phyloP scores from a whole-genome alignment of 2,113 vertebrate species.

The Calidris pugnax region DNA sequence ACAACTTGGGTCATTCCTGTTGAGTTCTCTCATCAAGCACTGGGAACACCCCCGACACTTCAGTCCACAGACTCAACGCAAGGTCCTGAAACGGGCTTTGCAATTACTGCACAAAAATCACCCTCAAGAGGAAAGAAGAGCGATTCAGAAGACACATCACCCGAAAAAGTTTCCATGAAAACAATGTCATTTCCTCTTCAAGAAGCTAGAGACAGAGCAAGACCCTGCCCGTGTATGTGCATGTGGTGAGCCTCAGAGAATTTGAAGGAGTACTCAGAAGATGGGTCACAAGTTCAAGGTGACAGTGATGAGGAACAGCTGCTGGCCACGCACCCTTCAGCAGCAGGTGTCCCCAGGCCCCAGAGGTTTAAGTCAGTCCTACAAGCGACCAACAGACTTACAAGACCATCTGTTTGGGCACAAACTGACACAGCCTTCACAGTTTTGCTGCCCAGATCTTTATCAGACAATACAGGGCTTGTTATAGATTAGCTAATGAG shows the following conservation, averaged over 20 bases:
- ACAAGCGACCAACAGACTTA: conserved; percentile 27
- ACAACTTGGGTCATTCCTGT: background rate
- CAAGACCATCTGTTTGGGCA: conserved; percentile 37
- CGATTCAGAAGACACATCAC: background rate
- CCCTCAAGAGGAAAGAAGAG: background rate
- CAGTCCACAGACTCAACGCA: background rate
- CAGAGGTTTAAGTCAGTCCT: conserved; percentile 46
- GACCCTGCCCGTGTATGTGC: background rate
- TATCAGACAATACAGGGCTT: conserved; percentile 39
- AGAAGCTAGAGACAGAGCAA: background rate
- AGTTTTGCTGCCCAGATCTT: conserved; percentile 25
- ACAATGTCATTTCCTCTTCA: background rate
- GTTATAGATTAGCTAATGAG: conserved; percentile 42
- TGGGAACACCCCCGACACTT: background rate
- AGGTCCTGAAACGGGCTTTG: background rate
- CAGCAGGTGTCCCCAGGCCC: conserved; percentile 57
- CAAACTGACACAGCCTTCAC: conserved; percentile 7
- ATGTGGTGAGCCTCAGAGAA: background rate
- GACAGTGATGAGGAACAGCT: conserved; percentile 37
- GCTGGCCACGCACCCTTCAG: background rate
- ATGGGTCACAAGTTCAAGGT: conserved; percentile 61
- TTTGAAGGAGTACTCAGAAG: background rate
- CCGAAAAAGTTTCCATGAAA: background rate
- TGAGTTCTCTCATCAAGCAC: background rate
- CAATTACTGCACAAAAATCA: background rate